phyloP scores from a whole-genome alignment of 2,797 vertebrate species.

The Hippocampus kuda region DNA sequence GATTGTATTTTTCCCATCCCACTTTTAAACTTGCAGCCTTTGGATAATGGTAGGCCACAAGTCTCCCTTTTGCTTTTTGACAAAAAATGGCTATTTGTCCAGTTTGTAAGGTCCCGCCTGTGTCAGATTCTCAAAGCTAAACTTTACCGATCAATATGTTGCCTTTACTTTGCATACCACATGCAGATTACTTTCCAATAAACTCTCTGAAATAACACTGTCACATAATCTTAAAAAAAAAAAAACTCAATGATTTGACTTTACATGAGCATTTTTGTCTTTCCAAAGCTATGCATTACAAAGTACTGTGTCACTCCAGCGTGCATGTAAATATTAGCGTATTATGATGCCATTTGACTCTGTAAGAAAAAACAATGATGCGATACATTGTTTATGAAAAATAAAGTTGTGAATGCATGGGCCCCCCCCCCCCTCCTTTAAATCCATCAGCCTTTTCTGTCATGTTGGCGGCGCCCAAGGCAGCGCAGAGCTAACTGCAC shows the following conservation, averaged over 20 bases:
- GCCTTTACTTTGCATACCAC: background rate
- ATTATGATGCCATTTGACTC: background rate
- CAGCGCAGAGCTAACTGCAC: conserved; percentile 35
- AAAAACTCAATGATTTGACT: background rate
- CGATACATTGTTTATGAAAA: background rate
- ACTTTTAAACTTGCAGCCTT: background rate
- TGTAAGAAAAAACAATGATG: too few relatives aligned
- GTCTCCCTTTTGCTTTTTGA: background rate
- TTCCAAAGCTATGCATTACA: background rate
- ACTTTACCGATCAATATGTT: background rate
- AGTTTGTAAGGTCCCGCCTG: background rate
- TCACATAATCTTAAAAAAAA: background rate
- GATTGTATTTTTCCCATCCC: background rate
- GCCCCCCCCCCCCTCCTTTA: conserved; percentile 19
- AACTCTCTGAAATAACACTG: background rate
- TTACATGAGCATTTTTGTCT: background rate
- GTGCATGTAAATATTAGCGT: background rate
- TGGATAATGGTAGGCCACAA: background rate
- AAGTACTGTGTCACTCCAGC: background rate
- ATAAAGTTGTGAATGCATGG: conserved; percentile 1
- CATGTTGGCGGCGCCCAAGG: conserved; percentile 36
- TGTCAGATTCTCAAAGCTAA: background rate
- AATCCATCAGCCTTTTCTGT: conserved; percentile 49
- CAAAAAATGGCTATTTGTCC: background rate
- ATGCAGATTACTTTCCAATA: background rate